Evolutionary conservation across 2,113 vertebrate species (phyloP), one percentile per base, ranked within the genome.

Genomic region (Orthonyx spaldingii): DNA sequence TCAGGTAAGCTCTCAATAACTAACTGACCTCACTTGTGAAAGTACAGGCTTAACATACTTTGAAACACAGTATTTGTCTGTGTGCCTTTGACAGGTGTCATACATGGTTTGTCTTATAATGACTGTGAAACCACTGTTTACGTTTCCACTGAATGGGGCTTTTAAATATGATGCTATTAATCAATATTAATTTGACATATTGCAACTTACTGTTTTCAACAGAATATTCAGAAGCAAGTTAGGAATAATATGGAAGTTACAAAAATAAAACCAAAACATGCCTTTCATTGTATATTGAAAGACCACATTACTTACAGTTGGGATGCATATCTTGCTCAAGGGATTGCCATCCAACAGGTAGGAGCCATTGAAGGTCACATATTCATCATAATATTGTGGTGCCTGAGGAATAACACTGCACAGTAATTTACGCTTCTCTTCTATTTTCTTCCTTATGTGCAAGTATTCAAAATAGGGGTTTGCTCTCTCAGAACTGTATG

Each of bases 381-480:
- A 99, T 71, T 99, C 99, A 59, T 99, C 99, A 1, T 99, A 99
- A 98, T 99, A 99, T 93, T 99, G 99, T 52, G 99, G 99, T 19
- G 99, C 99, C 94, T 99, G 99, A 52, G 99, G 99, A 69, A 98
- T 99, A 88, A 99, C 99, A 47, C 99, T 99, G 97, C 99, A 99
- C 70, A 99, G 81, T 85, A 99, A 98, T 96, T 99, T 99, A 96
- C 99, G 98, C 94, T 99, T 99, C 97, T 99, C 99, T 96, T 99
- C 99, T 71, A 99, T 99, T 97, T 99, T 99, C 97, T 98, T 99
- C 56, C 99, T 98, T 97, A 99, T 99, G 96, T 99, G 99, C 94
- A 99, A 98, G 93, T 99, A 99, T 93, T 99, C 99, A 89, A 99
- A 99, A 97, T 99, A 99, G 0, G 99, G 99, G 98, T 99, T 99